These are phyloP conservation scores for Axea sp. DNA, from an alignment of 2,888 invertebrate species.

Conservation along the genomic window DNA sequence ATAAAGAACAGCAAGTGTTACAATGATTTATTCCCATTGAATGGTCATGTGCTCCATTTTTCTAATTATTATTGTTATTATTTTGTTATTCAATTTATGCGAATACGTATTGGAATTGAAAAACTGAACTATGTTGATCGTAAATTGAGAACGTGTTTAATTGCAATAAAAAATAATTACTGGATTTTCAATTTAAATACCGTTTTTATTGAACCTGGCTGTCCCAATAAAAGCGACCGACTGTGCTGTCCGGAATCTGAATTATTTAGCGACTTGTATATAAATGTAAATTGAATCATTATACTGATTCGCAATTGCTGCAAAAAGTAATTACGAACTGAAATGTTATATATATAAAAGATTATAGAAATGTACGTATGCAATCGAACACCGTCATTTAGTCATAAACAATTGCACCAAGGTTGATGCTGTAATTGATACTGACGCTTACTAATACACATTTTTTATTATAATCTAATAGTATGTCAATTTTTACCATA, in stretches of 20 bases:
- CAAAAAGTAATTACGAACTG: conserved; percentile 14
- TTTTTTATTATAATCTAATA: conserved; percentile 55
- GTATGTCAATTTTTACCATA: conserved; percentile 48
- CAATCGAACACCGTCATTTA: conserved; percentile 35
- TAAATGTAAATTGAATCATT: conserved; percentile 38
- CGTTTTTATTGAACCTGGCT: too few relatives aligned
- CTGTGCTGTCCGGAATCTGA: conserved; percentile 17
- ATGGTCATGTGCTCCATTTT: too few relatives aligned
- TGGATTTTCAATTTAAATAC: too few relatives aligned
- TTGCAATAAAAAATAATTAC: too few relatives aligned
- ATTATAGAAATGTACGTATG: conserved; percentile 14
- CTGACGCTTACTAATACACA: conserved; percentile 14
- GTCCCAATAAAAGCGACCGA: too few relatives aligned
- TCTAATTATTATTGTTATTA: too few relatives aligned
- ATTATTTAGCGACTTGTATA: conserved; percentile 23
- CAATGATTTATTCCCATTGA: too few relatives aligned
- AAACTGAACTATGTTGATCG: too few relatives aligned
- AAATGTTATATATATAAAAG: conserved; percentile 13
- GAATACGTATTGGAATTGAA: too few relatives aligned
- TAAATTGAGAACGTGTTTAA: too few relatives aligned
- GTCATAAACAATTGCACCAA: conserved; percentile 57
- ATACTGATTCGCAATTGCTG: conserved; percentile 26
- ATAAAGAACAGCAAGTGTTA: conserved; percentile 18
- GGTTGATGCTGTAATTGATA: conserved; percentile 61
- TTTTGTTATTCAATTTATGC: too few relatives aligned